These are phyloP conservation scores for Halcyon malimbica DNA, from an alignment of 2,113 vertebrate species.

Conservation along the genomic window DNA sequence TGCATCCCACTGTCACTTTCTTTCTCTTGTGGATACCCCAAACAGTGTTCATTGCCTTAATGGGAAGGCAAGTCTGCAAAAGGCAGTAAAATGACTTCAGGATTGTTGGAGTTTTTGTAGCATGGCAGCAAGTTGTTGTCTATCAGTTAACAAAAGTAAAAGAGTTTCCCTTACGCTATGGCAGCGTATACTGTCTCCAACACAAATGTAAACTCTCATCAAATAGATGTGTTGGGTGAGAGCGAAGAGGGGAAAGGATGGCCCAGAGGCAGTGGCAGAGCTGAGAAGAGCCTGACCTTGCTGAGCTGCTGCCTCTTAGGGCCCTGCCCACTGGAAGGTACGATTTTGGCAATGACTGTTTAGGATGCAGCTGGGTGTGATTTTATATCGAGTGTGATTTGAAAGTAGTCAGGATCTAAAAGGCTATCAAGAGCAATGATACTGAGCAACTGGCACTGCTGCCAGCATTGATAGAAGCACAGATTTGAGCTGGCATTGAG, in stretches of 20 bases:
- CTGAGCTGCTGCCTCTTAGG: not conserved
- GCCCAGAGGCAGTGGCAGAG: not conserved
- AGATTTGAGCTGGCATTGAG: not conserved
- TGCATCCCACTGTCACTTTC: not conserved
- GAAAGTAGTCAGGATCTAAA: slow-evolving; percentile 14
- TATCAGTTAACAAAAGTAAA: not conserved
- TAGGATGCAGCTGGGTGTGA: not conserved
- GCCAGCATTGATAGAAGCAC: not conserved
- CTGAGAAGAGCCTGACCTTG: not conserved
- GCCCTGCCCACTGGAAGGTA: not conserved
- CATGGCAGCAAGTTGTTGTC: not conserved
- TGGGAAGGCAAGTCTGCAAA: not conserved
- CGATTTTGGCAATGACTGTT: not conserved
- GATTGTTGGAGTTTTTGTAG: not conserved
- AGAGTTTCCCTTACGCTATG: not conserved
- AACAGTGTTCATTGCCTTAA: not conserved
- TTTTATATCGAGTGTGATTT: not conserved
- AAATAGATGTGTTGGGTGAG: not conserved
- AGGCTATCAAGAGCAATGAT: not conserved
- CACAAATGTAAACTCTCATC: not conserved
- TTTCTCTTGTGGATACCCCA: not conserved
- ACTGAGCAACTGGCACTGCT: not conserved
- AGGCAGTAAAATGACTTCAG: not conserved
- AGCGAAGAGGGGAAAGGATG: not conserved
- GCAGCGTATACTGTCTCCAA: not conserved